Conservation (phyloP, 2,797 vertebrate species). For the Lophius americanus region DNA sequence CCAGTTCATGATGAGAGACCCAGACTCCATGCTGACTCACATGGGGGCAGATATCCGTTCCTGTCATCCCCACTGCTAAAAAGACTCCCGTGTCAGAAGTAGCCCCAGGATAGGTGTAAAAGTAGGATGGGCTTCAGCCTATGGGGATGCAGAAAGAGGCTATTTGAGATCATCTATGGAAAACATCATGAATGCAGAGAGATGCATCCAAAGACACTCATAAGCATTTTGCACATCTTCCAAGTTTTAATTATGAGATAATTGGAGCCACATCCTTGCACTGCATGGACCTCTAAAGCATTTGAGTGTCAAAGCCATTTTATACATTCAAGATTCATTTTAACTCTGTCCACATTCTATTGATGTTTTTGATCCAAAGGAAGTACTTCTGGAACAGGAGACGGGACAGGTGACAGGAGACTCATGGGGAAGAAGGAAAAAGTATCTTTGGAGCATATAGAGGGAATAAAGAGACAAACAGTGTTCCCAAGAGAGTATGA, state of each 20-base stretch:
- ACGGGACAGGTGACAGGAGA: conserved; percentile 68
- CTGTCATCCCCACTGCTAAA: conserved; percentile 74
- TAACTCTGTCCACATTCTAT: conserved; percentile 53
- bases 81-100: conserved; percentile 53
- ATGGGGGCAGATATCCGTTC: conserved; percentile 74
- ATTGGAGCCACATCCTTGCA: conserved; percentile 12
- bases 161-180: conserved; percentile 45
- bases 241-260: conserved; percentile 33
- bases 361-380: conserved; percentile 43
- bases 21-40: conserved; percentile 82
- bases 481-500: conserved; percentile 59
- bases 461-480: conserved; percentile 72
- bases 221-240: background rate
- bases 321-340: conserved; percentile 43
- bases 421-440: conserved; percentile 63
- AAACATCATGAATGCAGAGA: conserved; percentile 35
- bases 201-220: conserved; percentile 13
- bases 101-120: conserved; percentile 44
- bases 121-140: conserved; percentile 39
- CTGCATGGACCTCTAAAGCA: conserved; percentile 18
- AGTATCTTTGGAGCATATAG: conserved; percentile 44
- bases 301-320: conserved; percentile 36
- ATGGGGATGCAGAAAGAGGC: conserved; percentile 21
- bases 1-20: conserved; percentile 83
- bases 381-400: conserved; percentile 55